Evolutionary conservation across 2,113 vertebrate genomes (phyloP), one percentile per base, ranked within the genome.

Genomic region (Mustela lutreola): DNA sequence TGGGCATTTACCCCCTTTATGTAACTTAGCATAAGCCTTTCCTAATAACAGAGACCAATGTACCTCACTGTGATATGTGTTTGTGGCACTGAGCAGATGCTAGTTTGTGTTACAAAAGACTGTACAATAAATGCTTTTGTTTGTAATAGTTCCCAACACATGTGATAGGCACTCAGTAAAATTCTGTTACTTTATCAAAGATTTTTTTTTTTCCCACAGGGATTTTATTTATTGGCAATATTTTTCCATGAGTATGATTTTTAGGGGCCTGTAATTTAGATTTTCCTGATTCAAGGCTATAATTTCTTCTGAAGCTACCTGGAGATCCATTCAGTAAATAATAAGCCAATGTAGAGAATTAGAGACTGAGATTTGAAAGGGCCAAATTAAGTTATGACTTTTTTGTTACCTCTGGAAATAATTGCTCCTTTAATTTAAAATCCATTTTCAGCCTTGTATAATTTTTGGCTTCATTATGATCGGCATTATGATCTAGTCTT

Each of bases 291-390:
- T 91, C 45, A 91, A 93, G 62, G 65, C 36, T 97, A 5, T 97
- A 93, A 82, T 94, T 96, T 97, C 88, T 91, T 95, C 89, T 87
- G 93, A 97, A 89, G 75, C 36, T 87, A 89, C 79, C 95, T 86
- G 60, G 78, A 97, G 78, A 91, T 53, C 45, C 42, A 58, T 95
- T 95, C 56, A 79, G 67, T 63, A 60, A 85, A 75, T 93, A 96
- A 94, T 88, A 88, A 95, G 42, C 45, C 60, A 96, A 45, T 91
- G 53, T 79, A 93, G 85, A 83, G 88, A 93, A 92, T 93, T 89
- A 84, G 11, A 39, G 36, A 89, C 75, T 50, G 42, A 96, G 79
- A 67, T 87, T 95, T 95, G 48, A 95, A 87, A 96, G 96, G 58
- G 56, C 53, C 91, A 31, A 48, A 87, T 89, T 89, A 92, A 95